These are phyloP conservation scores for Hormaphis cornu DNA, from an alignment of 1,140 invertebrate genomes.

Conservation along the genomic window DNA sequence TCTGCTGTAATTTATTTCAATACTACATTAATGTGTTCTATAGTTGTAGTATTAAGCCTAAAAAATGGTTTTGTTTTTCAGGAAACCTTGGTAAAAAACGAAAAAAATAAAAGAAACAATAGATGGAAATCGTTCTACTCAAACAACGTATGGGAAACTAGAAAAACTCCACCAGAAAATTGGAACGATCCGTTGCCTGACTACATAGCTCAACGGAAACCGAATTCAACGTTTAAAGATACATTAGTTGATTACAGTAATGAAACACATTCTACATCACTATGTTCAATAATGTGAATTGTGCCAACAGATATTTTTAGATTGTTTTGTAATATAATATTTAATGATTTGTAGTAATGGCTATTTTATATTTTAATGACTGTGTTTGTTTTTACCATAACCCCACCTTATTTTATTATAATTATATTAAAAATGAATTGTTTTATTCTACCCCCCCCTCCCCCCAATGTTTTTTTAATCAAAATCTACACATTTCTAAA, in stretches of 20 bases:
- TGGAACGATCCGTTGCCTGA: slow-evolving; percentile 27
- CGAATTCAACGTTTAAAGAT: background rate
- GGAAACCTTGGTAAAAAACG: background rate
- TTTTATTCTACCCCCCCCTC: too few relatives aligned
- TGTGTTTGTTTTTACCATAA: background rate
- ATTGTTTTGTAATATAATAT: background rate
- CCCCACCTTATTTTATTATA: too few relatives aligned
- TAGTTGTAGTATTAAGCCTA: background rate
- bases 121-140: background rate
- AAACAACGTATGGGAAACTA: slow-evolving; percentile 20
- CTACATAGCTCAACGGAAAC: background rate
- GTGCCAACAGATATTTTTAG: background rate
- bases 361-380: background rate
- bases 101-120: slow-evolving; percentile 1
- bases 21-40: background rate
- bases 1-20: background rate
- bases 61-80: background rate
- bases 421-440: too few relatives aligned
- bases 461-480: too few relatives aligned
- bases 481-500: too few relatives aligned
- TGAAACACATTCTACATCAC: background rate
- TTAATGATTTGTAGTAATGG: background rate
- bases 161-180: slow-evolving; percentile 15
- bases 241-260: background rate
- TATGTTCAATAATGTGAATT: slow-evolving; percentile 9